These are phyloP conservation scores for Penaeus chinensis DNA, from an alignment of 1,140 invertebrate species.

Conservation along the genomic window DNA sequence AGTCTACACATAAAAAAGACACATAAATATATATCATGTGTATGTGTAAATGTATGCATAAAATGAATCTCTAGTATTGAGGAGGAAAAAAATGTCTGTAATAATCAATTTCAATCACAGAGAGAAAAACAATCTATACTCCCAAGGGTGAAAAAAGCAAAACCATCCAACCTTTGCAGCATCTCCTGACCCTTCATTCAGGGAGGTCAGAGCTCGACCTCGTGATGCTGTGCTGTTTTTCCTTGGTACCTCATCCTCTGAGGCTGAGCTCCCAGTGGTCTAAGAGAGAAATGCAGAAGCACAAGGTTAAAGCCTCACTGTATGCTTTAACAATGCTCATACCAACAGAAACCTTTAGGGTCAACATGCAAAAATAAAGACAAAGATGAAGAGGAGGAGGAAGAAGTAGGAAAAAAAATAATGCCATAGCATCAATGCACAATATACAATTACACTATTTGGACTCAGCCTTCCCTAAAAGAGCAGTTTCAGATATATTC, in stretches of 20 bases:
- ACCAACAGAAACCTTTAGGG: too few species aligned
- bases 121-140: neutral
- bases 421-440: neutral
- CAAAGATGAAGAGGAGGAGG: neutral
- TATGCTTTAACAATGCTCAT: too few species aligned
- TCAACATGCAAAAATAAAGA: neutral
- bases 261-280: slow-evolving; percentile 55
- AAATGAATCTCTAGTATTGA: too few species aligned
- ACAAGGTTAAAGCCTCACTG: too few species aligned
- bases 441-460: too few species aligned
- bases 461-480: too few species aligned
- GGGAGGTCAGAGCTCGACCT: slow-evolving; percentile 37
- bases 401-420: neutral
- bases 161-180: slow-evolving; percentile 28
- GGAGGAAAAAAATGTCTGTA: too few species aligned
- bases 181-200: slow-evolving; percentile 40
- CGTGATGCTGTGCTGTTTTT: slow-evolving; percentile 36
- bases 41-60: too few species aligned
- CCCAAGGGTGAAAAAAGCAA: neutral
- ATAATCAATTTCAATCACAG: too few species aligned
- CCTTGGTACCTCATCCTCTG: slow-evolving; percentile 50
- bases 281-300: neutral
- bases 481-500: too few species aligned
- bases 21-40: too few species aligned
- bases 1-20: too few species aligned